Conservation (phyloP, 2,888 invertebrate genomes). For the Glaucopsyche alexis region DNA sequence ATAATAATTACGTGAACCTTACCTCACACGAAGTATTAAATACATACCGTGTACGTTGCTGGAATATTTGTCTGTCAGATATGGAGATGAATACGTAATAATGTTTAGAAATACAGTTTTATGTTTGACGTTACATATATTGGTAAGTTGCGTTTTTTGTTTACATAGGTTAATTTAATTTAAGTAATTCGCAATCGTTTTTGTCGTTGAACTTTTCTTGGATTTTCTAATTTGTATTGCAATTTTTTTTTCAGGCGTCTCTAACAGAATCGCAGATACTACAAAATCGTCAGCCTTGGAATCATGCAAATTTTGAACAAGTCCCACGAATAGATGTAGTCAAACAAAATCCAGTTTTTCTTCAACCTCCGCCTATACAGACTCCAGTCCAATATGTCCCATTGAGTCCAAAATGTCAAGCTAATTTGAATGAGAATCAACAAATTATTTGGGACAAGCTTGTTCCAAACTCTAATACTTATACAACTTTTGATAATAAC, state of each 20-base stretch:
- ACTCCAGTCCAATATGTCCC: neutral
- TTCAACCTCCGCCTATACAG: neutral
- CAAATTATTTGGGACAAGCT: neutral
- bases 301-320: slow-evolving; percentile 1
- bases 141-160: slow-evolving; percentile 6
- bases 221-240: neutral
- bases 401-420: neutral
- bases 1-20: slow-evolving; percentile 17
- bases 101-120: slow-evolving; percentile 20
- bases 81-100: slow-evolving; percentile 11
- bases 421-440: slow-evolving; percentile 7
- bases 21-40: slow-evolving; percentile 20
- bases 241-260: slow-evolving; percentile 14
- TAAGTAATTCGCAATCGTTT: neutral
- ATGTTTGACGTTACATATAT: slow-evolving; percentile 5
- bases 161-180: neutral
- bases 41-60: neutral
- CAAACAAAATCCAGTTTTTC: neutral
- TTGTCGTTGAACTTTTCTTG: neutral
- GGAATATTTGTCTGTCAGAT: neutral
- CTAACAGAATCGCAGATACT: slow-evolving; percentile 4
- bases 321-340: neutral
- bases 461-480: neutral
- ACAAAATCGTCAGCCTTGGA: slow-evolving; percentile 17
- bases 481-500: neutral